Evolutionary conservation across 1,140 invertebrate genomes (phyloP).

Genomic region (Temnothorax nylanderi): DNA sequence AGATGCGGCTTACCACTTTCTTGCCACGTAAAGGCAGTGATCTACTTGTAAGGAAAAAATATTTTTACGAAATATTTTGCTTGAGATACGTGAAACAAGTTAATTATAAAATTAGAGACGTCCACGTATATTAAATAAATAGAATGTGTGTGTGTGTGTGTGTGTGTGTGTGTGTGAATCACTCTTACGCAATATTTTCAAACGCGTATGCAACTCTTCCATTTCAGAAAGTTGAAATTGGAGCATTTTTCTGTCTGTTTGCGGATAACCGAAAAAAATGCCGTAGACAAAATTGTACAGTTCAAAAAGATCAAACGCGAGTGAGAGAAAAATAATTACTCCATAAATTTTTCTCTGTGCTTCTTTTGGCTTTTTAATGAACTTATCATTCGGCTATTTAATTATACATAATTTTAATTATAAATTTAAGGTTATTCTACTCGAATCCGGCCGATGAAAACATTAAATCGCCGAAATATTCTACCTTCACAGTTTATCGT

Average conservation of each 20-base stretch:
- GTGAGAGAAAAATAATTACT: conserved; percentile 4
- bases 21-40: background rate
- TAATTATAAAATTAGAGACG: conserved; percentile 22
- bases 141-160: no score
- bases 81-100: background rate
- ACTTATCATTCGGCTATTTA: background rate
- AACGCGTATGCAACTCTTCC: background rate
- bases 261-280: conserved; percentile 24
- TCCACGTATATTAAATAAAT: background rate
- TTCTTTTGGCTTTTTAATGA: background rate
- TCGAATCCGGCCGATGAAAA: background rate
- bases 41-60: background rate
- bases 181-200: background rate
- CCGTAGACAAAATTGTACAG: conserved; percentile 20
- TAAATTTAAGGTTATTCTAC: background rate
- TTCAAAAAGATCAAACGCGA: conserved; percentile 8
- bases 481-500: background rate
- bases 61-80: background rate
- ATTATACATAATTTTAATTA: background rate
- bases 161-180: conserved; percentile 6
- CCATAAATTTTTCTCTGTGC: background rate
- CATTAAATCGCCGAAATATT: background rate
- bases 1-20: background rate
- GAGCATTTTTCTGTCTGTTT: conserved; percentile 29
- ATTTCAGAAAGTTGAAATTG: conserved; percentile 1